Percentiles rank a stretch among this genome's conserved stretches.
Evolutionary conservation across 2,113 vertebrate genomes (phyloP).

Genomic region (Ptilorrhoa leucosticta): DNA sequence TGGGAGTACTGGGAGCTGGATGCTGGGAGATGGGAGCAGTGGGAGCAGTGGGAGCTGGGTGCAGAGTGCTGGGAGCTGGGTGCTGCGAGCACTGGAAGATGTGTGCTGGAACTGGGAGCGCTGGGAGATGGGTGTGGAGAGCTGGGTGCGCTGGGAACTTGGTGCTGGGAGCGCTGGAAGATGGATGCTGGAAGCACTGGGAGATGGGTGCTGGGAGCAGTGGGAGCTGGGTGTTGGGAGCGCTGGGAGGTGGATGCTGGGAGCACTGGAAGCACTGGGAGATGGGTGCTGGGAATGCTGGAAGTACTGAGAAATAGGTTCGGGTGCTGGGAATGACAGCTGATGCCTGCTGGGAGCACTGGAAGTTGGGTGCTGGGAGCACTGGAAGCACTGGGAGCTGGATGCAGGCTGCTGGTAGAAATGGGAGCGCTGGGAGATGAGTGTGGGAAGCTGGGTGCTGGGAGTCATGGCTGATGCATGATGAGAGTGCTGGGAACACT

Average conservation of each 20-base stretch:
- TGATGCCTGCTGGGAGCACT: too few species aligned
- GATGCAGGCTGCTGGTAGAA: neutral
- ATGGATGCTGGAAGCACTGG: neutral
- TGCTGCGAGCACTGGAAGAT: neutral
- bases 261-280: neutral
- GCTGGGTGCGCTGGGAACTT: too few species aligned
- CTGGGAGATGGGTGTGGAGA: neutral
- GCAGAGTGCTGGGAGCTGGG: fast-evolving
- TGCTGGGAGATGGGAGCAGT: too few species aligned
- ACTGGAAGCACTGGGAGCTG: neutral
- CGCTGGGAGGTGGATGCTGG: neutral
- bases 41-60: too few species aligned
- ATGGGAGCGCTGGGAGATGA: neutral
- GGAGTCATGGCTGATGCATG: neutral
- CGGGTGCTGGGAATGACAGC: neutral
- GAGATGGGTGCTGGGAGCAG: too few species aligned
- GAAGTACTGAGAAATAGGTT: too few species aligned
- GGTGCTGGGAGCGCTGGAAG: neutral
- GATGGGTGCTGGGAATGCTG: neutral
- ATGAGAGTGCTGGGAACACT: neutral
- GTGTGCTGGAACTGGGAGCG: too few species aligned
- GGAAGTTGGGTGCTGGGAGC: neutral
- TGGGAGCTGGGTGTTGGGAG: neutral
- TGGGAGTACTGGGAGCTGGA: too few species aligned
- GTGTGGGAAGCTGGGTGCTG: neutral